Conservation (phyloP, 2,888 invertebrate species). For the Lithosia quadra region DNA sequence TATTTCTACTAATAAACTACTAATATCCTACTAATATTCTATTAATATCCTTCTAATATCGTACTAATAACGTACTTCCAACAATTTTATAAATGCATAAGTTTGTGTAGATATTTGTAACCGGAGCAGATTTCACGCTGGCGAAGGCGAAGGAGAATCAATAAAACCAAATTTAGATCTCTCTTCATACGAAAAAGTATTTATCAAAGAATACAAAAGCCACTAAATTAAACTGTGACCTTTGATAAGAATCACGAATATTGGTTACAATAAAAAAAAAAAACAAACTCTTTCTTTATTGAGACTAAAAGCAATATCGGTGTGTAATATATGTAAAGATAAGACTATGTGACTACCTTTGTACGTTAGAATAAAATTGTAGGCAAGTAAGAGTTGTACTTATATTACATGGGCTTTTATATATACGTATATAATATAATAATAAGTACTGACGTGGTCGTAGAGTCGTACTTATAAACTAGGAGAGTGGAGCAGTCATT, state of each 20-base stretch:
- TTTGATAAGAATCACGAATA: constrained; percentile 13
- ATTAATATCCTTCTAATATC: no score
- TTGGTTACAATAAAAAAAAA: constrained; percentile 11
- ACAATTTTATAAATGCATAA: no score
- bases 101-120: no score
- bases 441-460: no score
- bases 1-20: no score
- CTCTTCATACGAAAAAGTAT: background rate
- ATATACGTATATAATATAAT: no score
- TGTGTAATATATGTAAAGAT: constrained; percentile 4
- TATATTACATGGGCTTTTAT: background rate
- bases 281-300: constrained; percentile 9
- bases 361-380: background rate
- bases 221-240: constrained; percentile 10
- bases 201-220: constrained; percentile 9
- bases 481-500: no score
- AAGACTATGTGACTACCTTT: constrained; percentile 7
- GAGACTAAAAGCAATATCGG: constrained; percentile 4
- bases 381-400: constrained; percentile 1
- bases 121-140: no score
- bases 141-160: no score
- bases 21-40: no score
- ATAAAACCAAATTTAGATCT: background rate
- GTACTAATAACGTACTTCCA: no score
- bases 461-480: no score